A percentile compares a stretch with the other conserved stretches of the same genome.
Evolutionary conservation across 2,113 vertebrate species (phyloP).

Genomic region (Limnothrissa miodon): DNA sequence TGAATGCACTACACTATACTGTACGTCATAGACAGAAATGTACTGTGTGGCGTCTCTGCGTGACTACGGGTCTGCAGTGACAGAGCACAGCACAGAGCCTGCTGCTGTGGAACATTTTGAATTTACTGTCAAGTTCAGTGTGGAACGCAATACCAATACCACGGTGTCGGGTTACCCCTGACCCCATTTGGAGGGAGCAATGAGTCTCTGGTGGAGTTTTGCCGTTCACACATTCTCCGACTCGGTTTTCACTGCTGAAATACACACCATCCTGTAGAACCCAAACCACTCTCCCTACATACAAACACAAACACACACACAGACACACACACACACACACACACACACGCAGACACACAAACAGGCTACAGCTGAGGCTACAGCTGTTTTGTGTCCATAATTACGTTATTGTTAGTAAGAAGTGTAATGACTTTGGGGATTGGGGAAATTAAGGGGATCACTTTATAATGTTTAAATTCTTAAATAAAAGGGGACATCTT

Average conservation of each 20-base stretch:
- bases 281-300: neutral
- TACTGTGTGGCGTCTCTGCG: neutral
- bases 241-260: neutral
- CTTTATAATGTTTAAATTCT: neutral
- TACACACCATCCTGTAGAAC: neutral
- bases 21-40: neutral
- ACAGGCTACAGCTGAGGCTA: neutral
- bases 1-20: neutral
- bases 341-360: neutral
- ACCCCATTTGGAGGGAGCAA: neutral
- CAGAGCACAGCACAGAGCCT: neutral
- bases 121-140: slow-evolving; percentile 22
- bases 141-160: slow-evolving; percentile 2
- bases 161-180: slow-evolving; percentile 25
- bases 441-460: slow-evolving; percentile 26
- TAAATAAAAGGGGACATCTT: too few species aligned
- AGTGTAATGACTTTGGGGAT: too few species aligned
- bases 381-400: neutral
- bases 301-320: neutral
- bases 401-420: too few species aligned
- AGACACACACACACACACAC: neutral
- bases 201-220: neutral
- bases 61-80: neutral
- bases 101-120: slow-evolving; percentile 3
- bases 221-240: neutral